Percentiles rank a stretch among this genome's conserved stretches.
Evolutionary conservation across 2,113 vertebrate species (phyloP).

Genomic region (Triplophysa siluroides): DNA sequence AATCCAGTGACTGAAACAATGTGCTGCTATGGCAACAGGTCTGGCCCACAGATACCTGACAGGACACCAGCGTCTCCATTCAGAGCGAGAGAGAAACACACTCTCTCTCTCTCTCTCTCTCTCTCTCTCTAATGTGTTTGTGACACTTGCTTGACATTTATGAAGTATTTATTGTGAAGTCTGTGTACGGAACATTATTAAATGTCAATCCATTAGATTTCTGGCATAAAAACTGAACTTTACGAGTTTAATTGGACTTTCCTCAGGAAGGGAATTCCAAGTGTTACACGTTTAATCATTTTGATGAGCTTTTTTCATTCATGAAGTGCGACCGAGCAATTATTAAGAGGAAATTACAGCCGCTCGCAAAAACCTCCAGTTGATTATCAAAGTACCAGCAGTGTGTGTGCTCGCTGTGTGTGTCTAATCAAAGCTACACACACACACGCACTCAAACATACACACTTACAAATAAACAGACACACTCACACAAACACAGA

Average conservation of each 20-base stretch:
- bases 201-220: neutral
- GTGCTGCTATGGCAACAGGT: constrained; percentile 48
- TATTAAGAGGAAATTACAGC: constrained; percentile 53
- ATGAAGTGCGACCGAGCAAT: constrained; percentile 50
- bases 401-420: constrained; percentile 10
- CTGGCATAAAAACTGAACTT: neutral
- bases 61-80: constrained; percentile 43
- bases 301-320: constrained; percentile 52
- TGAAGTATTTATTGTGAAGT: neutral
- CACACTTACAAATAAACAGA: constrained; percentile 15
- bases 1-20: constrained; percentile 51
- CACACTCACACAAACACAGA: neutral
- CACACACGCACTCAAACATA: neutral
- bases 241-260: constrained; percentile 18
- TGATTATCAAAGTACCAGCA: constrained; percentile 46
- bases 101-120: neutral
- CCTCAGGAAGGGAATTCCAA: constrained; percentile 35
- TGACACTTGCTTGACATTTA: too few relatives aligned
- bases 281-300: constrained; percentile 38
- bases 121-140: neutral
- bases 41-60: constrained; percentile 42
- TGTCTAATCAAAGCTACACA: constrained; percentile 47
- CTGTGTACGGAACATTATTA: constrained; percentile 6
- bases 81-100: constrained; percentile 35
- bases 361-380: constrained; percentile 35